A percentile compares a stretch with the other conserved stretches of the same genome.
phyloP scores from a whole-genome alignment of 2,113 vertebrate genomes.

The Pogonocichla stellata region DNA sequence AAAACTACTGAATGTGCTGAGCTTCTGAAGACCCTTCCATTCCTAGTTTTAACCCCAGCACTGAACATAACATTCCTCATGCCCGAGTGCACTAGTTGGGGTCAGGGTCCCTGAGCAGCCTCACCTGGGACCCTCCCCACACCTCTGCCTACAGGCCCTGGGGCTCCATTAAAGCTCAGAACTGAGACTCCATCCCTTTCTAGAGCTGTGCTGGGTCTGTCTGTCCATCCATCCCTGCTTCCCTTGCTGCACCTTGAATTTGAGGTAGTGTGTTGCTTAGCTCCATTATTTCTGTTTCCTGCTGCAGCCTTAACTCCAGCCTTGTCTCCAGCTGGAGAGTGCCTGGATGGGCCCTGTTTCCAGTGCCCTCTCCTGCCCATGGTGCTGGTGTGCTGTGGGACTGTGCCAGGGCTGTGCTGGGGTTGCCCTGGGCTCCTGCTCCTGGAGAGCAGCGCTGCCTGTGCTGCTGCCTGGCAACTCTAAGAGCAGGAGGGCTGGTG shows the following conservation, averaged over 20 bases:
- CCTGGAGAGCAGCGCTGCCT: not conserved
- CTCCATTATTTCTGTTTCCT: not conserved
- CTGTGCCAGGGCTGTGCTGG: not conserved
- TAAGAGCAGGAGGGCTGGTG: fast-evolving
- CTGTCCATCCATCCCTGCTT: not conserved
- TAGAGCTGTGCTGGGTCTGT: not conserved
- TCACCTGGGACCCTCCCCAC: not conserved
- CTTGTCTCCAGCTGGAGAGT: not conserved
- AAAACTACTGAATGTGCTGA: not conserved
- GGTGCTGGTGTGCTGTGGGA: not conserved
- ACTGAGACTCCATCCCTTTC: fast-evolving
- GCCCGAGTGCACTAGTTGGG: not conserved
- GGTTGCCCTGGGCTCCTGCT: not conserved
- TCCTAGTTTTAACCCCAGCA: not conserved
- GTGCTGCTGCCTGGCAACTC: not conserved
- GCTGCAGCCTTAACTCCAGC: not conserved
- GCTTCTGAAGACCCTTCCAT: not conserved
- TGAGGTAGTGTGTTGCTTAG: not conserved
- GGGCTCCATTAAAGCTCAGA: not conserved
- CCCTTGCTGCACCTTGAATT: not conserved
- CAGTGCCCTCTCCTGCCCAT: fast-evolving
- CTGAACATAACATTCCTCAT: fast-evolving
- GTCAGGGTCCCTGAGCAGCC: not conserved
- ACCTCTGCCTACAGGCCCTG: not conserved
- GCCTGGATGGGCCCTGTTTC: not conserved